These are phyloP conservation scores for Anguilla pacifica DNA, from an alignment of 2,797 vertebrate species.

Conservation along the genomic window DNA sequence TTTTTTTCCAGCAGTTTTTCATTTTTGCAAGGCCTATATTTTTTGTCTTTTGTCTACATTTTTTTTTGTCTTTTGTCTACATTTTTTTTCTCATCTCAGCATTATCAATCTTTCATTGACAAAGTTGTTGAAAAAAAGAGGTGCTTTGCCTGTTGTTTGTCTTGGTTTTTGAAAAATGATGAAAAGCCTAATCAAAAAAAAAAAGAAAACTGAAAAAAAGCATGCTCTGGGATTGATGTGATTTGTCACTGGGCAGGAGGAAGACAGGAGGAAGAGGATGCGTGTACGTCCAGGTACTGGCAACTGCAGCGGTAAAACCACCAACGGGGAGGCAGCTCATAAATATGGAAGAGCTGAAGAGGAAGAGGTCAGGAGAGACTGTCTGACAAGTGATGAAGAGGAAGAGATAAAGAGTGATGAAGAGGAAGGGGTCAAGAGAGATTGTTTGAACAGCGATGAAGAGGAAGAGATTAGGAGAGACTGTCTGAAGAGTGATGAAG, in stretches of 20 bases:
- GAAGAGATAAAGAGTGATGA: too few species aligned
- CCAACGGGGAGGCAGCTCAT: neutral
- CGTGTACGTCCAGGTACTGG: neutral
- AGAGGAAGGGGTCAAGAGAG: too few species aligned
- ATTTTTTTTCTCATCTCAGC: neutral
- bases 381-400: neutral
- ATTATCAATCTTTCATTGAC: neutral
- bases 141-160: neutral
- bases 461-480: too few species aligned
- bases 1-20: neutral
- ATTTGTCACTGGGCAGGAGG: neutral
- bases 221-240: neutral
- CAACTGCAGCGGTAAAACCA: neutral
- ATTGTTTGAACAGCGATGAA: too few species aligned
- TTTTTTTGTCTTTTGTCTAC: too few species aligned
- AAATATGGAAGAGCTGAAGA: neutral
- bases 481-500: too few species aligned
- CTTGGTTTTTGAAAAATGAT: neutral
- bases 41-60: too few species aligned
- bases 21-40: neutral
- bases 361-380: neutral
- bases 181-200: neutral
- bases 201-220: too few species aligned
- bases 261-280: neutral
- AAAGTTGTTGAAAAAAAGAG: neutral